Conservation (phyloP, 2,888 invertebrate genomes). For the Cactoblastis cactorum region DNA sequence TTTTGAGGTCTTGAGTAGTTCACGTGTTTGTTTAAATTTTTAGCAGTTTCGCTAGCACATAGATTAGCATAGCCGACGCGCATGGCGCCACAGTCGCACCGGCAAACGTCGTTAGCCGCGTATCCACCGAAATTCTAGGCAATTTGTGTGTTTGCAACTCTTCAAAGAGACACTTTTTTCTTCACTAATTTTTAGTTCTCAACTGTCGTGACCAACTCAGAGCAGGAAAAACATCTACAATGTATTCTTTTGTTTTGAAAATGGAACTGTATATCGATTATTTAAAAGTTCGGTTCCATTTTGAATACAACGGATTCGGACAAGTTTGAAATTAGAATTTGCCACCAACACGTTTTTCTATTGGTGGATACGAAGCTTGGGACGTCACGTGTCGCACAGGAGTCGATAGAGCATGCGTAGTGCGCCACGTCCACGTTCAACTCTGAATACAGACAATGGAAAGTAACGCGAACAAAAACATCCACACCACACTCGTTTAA, state of each 20-base stretch:
- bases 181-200: not conserved
- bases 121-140: not conserved
- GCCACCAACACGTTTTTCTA: not conserved
- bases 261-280: not conserved
- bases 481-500: slow-evolving; percentile 69
- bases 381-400: slow-evolving; percentile 15
- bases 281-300: not conserved
- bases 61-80: slow-evolving; percentile 33
- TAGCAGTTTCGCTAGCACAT: slow-evolving; percentile 44
- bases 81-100: slow-evolving; percentile 37
- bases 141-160: not conserved
- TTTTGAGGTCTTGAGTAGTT: slow-evolving; percentile 33
- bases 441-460: slow-evolving; percentile 60
- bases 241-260: not conserved
- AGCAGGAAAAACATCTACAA: not conserved
- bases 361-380: not conserved
- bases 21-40: slow-evolving; percentile 27
- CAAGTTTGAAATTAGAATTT: not conserved
- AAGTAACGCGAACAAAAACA: slow-evolving; percentile 36
- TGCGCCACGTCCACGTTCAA: slow-evolving; percentile 33
- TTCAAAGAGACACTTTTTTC: not conserved
- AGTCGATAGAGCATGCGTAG: slow-evolving; percentile 46
- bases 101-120: slow-evolving; percentile 18
- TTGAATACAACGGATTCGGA: not conserved
- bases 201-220: not conserved